Percentiles rank a stretch among this genome's conserved stretches.
Conservation (phyloP, 1,140 invertebrate genomes). For the Drosophila chauvacae region DNA sequence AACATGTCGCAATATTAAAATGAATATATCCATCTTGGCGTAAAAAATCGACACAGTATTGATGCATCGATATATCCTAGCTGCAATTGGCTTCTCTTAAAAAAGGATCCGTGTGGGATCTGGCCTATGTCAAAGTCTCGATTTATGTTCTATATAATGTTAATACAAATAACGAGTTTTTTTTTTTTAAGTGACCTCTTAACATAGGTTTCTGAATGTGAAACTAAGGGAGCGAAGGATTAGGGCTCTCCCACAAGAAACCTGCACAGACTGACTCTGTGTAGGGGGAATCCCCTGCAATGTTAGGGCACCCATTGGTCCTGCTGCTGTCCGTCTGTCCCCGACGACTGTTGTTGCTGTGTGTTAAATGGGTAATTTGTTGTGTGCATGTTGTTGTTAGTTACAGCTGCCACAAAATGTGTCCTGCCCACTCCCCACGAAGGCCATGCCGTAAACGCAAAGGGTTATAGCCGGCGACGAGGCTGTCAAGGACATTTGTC, state of each 20-base stretch:
- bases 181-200: too few species aligned
- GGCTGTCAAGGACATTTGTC: constrained; percentile 83
- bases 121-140: background rate
- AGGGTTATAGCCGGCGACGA: constrained; percentile 50
- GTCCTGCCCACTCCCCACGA: constrained; percentile 9
- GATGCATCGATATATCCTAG: background rate
- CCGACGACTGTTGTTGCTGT: constrained; percentile 36
- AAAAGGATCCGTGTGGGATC: background rate
- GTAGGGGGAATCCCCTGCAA: background rate
- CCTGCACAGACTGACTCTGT: too few species aligned
- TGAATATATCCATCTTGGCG: background rate
- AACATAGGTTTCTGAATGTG: background rate
- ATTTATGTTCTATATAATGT: background rate
- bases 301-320: background rate
- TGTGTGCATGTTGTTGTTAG: constrained; percentile 81
- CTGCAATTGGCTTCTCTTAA: background rate
- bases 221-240: too few species aligned
- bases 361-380: constrained; percentile 83
- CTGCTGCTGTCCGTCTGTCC: constrained; percentile 1
- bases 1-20: too few species aligned
- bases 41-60: background rate
- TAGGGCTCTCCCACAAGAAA: background rate
- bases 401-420: constrained; percentile 77
- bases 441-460: constrained; percentile 21
- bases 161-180: background rate